These are phyloP conservation scores for Falcaria lacertinaria DNA, from an alignment of 2,888 invertebrate genomes.

Conservation along the genomic window DNA sequence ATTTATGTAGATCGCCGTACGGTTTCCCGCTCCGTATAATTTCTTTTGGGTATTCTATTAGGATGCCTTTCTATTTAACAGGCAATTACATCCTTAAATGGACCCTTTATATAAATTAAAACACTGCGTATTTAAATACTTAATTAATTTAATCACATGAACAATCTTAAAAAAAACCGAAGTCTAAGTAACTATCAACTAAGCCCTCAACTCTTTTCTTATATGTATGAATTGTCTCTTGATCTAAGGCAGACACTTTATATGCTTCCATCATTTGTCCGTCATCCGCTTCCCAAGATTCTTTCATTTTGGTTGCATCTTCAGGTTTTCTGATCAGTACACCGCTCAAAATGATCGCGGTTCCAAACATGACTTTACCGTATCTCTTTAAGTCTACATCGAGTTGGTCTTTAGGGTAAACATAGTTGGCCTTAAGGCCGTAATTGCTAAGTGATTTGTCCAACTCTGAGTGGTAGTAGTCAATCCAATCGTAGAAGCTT, in stretches of 20 bases:
- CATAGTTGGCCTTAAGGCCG: conserved; percentile 22
- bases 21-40: too few species aligned
- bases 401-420: conserved; percentile 29
- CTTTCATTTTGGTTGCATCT: conserved; percentile 18
- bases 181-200: conserved; percentile 17
- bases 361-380: conserved; percentile 14
- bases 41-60: too few species aligned
- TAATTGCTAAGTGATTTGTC: conserved; percentile 21
- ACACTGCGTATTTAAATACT: too few species aligned
- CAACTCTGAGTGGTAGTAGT: conserved; percentile 27
- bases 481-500: conserved; percentile 28
- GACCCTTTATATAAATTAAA: too few species aligned
- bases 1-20: too few species aligned
- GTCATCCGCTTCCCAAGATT: conserved; percentile 6
- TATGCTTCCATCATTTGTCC: conserved; percentile 1
- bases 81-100: too few species aligned
- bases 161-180: conserved; percentile 13
- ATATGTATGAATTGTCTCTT: conserved; percentile 5
- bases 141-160: too few species aligned
- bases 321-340: conserved; percentile 17
- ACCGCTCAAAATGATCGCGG: conserved; percentile 11
- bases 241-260: conserved; percentile 2
- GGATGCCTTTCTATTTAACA: too few species aligned
- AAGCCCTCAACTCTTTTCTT: conserved; percentile 18
- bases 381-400: conserved; percentile 31